phyloP scores from a whole-genome alignment of 2,888 invertebrate genomes.

The Microctonus aethiopoides region DNA sequence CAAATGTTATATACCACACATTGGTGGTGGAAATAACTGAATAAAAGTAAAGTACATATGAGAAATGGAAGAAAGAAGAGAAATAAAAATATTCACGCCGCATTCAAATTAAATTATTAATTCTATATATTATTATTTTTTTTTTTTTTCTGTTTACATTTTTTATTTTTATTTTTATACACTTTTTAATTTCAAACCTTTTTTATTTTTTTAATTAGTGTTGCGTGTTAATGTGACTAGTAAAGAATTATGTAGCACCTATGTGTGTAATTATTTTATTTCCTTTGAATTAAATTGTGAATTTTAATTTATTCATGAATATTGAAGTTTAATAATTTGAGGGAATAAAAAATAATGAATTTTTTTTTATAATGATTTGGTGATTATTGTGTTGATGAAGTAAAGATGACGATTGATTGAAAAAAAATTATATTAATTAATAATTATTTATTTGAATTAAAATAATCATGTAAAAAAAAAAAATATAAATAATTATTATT shows the following conservation, averaged over 20 bases:
- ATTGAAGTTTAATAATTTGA: not conserved
- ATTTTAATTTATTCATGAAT: not conserved
- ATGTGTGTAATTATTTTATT: not conserved
- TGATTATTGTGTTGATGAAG: no score
- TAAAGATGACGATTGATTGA: no score
- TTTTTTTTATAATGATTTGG: no score
- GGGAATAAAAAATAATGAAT: not conserved
- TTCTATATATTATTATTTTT: not conserved
- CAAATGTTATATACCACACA: not conserved
- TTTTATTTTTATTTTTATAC: not conserved
- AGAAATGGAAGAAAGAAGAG: not conserved
- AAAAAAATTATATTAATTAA: no score
- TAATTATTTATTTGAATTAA: no score
- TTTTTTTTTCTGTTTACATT: not conserved
- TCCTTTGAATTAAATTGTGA: not conserved
- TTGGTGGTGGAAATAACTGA: not conserved
- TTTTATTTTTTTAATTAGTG: not conserved
- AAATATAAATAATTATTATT: no score
- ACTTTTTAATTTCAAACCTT: not conserved
- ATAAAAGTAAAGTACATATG: not conserved
- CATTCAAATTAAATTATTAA: constrained; percentile 8
- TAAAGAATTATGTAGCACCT: not conserved
- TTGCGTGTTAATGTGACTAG: not conserved
- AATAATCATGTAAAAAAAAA: no score
- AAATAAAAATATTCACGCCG: not conserved